phyloP scores from a whole-genome alignment of 2,797 vertebrate genomes.

The Pterois miles region DNA sequence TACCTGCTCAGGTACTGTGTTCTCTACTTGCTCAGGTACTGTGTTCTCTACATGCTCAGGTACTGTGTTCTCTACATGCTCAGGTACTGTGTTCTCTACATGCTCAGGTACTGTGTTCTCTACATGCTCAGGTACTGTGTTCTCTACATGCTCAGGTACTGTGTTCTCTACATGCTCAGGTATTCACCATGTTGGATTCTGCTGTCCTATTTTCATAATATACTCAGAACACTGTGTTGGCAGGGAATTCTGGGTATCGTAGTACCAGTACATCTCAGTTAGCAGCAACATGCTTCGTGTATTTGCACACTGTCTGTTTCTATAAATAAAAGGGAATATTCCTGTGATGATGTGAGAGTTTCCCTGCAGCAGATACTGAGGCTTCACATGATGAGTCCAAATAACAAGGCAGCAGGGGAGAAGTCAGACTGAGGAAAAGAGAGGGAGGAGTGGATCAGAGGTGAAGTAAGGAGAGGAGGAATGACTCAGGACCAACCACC shows the following conservation, averaged over 20 bases:
- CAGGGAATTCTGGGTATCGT: neutral
- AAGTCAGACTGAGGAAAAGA: slow-evolving; percentile 1
- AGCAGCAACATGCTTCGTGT: no score
- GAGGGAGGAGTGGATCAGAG: slow-evolving; percentile 14
- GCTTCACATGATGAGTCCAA: neutral
- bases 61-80: no score
- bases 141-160: neutral
- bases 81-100: no score
- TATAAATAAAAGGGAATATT: neutral
- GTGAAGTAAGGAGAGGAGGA: slow-evolving; percentile 30
- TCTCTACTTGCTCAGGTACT: no score
- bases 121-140: no score
- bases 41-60: no score
- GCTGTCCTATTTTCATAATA: no score
- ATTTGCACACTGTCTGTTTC: neutral
- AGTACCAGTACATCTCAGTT: neutral
- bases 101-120: no score
- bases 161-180: neutral
- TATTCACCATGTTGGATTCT: no score
- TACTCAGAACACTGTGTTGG: neutral
- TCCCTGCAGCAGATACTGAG: neutral
- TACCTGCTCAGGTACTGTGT: no score
- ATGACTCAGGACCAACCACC: slow-evolving; percentile 32
- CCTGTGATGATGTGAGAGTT: neutral
- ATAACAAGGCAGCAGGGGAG: neutral